A percentile compares a stretch with the other conserved stretches of the same genome.
These are phyloP conservation scores for Globia sparganii DNA, from an alignment of 2,888 invertebrate genomes.

Conservation along the genomic window DNA sequence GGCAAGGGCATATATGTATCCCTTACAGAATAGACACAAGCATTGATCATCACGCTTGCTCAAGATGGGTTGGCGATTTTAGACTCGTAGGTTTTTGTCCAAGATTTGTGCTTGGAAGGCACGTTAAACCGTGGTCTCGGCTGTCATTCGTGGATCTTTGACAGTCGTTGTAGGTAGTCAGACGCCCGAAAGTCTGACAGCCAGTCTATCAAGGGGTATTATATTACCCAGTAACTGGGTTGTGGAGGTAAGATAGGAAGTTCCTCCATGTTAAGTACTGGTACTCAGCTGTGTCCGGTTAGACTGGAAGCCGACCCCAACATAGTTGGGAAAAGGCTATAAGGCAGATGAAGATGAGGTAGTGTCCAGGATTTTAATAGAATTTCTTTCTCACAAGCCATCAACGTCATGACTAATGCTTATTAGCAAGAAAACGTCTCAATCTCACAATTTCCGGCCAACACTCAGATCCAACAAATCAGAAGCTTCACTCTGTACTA, in stretches of 20 bases:
- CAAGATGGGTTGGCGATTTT: neutral
- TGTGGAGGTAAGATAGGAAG: neutral
- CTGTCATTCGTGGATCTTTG: neutral
- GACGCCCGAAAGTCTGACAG: neutral
- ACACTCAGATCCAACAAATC: slow-evolving; percentile 53
- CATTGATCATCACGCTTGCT: neutral
- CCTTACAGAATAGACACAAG: neutral
- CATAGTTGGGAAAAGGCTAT: neutral
- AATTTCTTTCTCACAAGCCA: neutral
- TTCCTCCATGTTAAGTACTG: neutral
- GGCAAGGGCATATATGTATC: neutral
- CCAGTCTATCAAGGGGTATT: neutral
- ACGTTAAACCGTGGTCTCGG: neutral
- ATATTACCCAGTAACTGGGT: neutral
- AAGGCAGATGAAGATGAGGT: neutral
- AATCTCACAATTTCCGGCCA: slow-evolving; percentile 50
- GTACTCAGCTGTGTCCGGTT: too few relatives aligned
- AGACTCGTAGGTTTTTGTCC: neutral
- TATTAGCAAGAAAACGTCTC: slow-evolving; percentile 29
- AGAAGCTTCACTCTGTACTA: slow-evolving; percentile 34
- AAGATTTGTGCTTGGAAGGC: neutral
- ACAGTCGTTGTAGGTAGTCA: neutral
- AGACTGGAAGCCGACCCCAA: too few relatives aligned
- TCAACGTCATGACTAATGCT: neutral
- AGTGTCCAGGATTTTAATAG: neutral